Conservation (phyloP, 1,140 invertebrate genomes). For the Trichonephila clavata region DNA sequence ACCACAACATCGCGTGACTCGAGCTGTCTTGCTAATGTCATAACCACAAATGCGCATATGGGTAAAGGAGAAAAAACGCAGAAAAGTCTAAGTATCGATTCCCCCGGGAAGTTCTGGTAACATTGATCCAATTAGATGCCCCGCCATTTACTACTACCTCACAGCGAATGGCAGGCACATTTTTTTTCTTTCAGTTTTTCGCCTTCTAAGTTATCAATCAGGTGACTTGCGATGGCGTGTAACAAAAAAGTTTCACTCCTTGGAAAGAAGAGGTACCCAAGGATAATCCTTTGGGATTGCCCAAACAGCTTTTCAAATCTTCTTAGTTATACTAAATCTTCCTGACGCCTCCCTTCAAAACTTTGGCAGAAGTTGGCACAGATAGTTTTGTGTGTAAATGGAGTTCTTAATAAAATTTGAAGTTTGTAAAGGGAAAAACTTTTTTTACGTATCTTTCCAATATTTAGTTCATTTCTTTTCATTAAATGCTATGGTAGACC, state of each 20-base stretch:
- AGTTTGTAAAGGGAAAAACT: neutral
- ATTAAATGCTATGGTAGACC: no score
- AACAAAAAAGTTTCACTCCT: conserved; percentile 32
- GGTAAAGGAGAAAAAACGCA: conserved; percentile 29
- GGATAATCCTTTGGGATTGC: conserved; percentile 39
- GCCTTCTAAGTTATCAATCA: conserved; percentile 43
- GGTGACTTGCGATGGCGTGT: neutral
- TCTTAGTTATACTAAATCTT: conserved; percentile 11
- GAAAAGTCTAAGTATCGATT: conserved; percentile 48
- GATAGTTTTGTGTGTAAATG: conserved; percentile 9
- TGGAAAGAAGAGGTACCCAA: conserved; percentile 1
- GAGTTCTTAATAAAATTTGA: conserved; percentile 26
- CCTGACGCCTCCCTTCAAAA: conserved; percentile 19
- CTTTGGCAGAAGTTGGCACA: neutral
- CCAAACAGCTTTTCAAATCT: conserved; percentile 24
- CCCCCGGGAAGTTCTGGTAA: conserved; percentile 18
- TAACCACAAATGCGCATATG: conserved; percentile 61
- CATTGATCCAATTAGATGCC: conserved; percentile 61
- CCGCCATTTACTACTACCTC: conserved; percentile 45
- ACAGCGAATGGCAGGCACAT: neutral
- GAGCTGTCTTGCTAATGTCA: conserved; percentile 53
- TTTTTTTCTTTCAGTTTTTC: conserved; percentile 22
- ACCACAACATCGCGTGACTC: conserved; percentile 24
- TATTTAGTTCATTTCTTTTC: no score
- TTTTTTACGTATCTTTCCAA: no score